Evolutionary conservation across 2,888 invertebrate species (phyloP), one percentile per base, ranked within the genome.

Genomic region (Suillia variegata): DNA sequence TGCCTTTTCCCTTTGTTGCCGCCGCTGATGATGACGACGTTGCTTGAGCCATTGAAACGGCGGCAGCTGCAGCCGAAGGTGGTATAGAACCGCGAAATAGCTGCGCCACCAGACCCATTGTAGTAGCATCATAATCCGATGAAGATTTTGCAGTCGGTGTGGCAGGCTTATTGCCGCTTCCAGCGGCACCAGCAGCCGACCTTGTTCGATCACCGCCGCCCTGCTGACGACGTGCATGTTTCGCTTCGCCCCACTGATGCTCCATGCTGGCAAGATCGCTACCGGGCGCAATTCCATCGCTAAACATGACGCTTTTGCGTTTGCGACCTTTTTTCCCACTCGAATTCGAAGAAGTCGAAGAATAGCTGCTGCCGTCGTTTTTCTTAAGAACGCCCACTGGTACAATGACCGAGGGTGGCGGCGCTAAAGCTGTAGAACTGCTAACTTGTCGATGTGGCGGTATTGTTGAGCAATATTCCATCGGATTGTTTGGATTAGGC

Each of bases 401-500:
- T 38, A 93, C 92, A 85, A 93, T 89, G n/a, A 93, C 92, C 24
- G 89, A 87, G 5, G 92, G 91, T 1, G 80, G 84, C 84, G 84
- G 67, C 84, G 84, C 67, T 84, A 84, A 70, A 82, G 83, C 67
- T 1, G 69, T 61, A 75, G 75, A 73, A 0, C 69, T 10, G 31
- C 85, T 85, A 64, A 88, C 88, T 82, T 93, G 93, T 75, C 90
- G 87, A 70, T 89, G 84, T 53, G 92, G 92, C 55, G 93, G 91
- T 74, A 93, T 87, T 48, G 89, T 90, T 61, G 92, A 92, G 82
- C 93, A 93, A 82, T 93, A 93, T 81, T 93, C 93, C 86, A 89
- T 89, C 50, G 93, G 93, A 82, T 93, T 93, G 82, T 92, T 92
- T 54, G 93, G 93, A 83, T 93, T 91, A 53, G 92, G 91, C 62